These are phyloP conservation scores for Iguana delicatissima DNA, from an alignment of 2,797 vertebrate genomes.

Conservation along the genomic window DNA sequence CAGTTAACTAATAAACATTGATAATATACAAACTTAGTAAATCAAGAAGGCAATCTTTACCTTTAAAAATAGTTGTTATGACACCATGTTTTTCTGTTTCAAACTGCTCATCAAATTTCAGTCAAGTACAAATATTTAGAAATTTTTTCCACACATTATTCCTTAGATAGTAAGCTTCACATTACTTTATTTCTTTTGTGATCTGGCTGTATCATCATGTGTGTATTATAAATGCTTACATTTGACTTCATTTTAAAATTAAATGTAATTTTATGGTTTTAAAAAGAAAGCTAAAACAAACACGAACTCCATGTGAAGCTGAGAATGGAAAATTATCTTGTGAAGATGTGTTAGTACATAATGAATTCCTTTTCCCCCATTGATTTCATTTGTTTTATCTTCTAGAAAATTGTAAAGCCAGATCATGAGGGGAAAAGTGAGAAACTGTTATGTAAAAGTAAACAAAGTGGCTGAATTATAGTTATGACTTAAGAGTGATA, in stretches of 20 bases:
- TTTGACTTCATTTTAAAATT: neutral
- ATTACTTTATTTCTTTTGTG: neutral
- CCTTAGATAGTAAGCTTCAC: neutral
- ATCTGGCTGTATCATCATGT: neutral
- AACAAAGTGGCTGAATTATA: neutral
- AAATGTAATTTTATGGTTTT: neutral
- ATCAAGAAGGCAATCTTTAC: neutral
- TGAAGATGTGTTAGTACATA: neutral
- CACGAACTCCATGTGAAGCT: neutral
- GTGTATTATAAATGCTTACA: neutral
- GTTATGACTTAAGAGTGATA: neutral
- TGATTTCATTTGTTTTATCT: neutral
- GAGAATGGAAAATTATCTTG: neutral
- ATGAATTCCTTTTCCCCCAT: neutral
- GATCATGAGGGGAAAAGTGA: neutral
- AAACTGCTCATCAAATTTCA: neutral
- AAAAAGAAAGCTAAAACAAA: neutral
- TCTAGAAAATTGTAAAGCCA: neutral
- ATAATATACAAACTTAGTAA: neutral
- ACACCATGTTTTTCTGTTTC: neutral
- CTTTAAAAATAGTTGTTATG: neutral
- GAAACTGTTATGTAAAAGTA: constrained; percentile 28
- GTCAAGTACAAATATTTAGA: neutral
- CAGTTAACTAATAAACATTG: neutral
- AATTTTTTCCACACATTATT: neutral